phyloP scores from a whole-genome alignment of 92 coral and sea anemone species.

The Diadumene lineata region DNA sequence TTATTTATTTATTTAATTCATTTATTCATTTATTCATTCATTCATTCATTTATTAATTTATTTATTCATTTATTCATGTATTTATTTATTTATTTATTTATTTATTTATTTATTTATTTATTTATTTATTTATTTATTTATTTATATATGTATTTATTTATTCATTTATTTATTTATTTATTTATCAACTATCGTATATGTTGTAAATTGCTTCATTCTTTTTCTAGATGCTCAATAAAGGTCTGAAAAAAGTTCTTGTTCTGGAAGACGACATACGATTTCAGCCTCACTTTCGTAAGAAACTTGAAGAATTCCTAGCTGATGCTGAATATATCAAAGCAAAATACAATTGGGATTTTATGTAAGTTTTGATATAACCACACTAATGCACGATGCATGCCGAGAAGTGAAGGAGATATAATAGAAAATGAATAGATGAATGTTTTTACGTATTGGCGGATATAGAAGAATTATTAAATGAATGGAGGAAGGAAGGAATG shows the following conservation, averaged over 20 bases:
- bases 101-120: too few relatives aligned
- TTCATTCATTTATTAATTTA: too few relatives aligned
- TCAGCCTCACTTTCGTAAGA: constrained; percentile 82
- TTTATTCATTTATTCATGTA: too few relatives aligned
- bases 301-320: constrained; percentile 52
- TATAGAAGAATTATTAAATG: too few relatives aligned
- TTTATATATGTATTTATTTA: too few relatives aligned
- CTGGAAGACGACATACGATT: constrained; percentile 98
- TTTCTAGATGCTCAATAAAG: constrained; percentile 86
- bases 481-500: too few relatives aligned
- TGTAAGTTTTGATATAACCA: constrained; percentile 61
- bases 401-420: neutral
- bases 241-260: constrained; percentile 65
- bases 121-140: too few relatives aligned
- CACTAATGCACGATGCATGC: neutral
- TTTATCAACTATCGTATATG: neutral
- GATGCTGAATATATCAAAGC: constrained; percentile 61
- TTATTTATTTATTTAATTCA: too few relatives aligned
- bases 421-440: too few relatives aligned
- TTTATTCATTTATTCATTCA: too few relatives aligned
- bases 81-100: too few relatives aligned
- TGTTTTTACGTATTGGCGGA: too few relatives aligned
- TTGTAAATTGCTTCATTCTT: neutral
- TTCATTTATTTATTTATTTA: neutral
- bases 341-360: constrained; percentile 86